phyloP scores from a whole-genome alignment of 2,113 vertebrate species.

The Pollimyrus isidori region DNA sequence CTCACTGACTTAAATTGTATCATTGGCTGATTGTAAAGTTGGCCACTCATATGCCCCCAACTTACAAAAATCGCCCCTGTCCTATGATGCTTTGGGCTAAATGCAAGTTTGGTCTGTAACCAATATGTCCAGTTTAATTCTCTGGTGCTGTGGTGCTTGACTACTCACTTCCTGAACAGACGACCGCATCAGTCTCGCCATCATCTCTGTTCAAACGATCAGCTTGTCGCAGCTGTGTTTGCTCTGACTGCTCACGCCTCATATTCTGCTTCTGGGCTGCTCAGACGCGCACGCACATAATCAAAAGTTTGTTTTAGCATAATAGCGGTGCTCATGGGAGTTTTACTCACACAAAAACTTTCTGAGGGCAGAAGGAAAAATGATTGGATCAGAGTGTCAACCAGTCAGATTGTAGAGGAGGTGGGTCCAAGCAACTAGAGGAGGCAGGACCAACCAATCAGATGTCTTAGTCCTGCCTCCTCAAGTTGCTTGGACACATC shows the following conservation, averaged over 20 bases:
- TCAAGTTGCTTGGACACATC: background rate
- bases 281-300: background rate
- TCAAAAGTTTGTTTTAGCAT: background rate
- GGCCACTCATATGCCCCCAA: background rate
- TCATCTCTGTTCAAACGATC: background rate
- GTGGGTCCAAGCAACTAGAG: no score
- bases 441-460: background rate
- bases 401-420: background rate
- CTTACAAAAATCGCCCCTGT: background rate
- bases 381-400: no score
- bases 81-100: background rate
- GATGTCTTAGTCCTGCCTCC: background rate
- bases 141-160: background rate
- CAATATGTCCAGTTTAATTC: background rate
- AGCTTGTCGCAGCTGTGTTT: background rate
- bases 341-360: background rate
- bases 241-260: background rate
- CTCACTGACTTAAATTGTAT: background rate
- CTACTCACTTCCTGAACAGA: background rate
- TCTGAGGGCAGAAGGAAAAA: no score
- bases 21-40: background rate
- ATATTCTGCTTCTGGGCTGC: background rate
- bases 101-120: background rate
- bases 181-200: background rate
- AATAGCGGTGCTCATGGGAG: background rate